Conservation (phyloP, 2,888 invertebrate genomes). For the Drosophila melanosoma region DNA sequence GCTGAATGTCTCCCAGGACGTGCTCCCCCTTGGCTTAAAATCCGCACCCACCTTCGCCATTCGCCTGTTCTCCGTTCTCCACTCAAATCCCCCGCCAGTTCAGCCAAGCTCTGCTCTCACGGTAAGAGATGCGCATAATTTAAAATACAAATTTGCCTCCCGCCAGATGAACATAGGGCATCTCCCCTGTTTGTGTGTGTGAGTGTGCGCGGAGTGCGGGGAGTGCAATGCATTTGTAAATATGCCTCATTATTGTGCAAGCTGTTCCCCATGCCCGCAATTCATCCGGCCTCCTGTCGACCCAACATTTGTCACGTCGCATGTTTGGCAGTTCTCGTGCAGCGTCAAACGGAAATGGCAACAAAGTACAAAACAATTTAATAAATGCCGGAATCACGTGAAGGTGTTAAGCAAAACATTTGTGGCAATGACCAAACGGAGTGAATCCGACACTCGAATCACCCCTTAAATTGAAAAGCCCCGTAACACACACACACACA, state of each 20-base stretch:
- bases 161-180: constrained; percentile 16
- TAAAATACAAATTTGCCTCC: constrained; percentile 74
- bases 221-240: constrained; percentile 68
- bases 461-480: constrained; percentile 42
- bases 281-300: background rate
- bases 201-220: constrained; percentile 1
- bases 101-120: constrained; percentile 8
- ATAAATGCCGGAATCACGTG: constrained; percentile 81
- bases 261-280: background rate
- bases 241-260: constrained; percentile 72
- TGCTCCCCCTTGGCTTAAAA: constrained; percentile 19
- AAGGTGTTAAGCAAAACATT: constrained; percentile 80
- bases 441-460: constrained; percentile 45
- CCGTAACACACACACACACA: background rate
- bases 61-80: background rate
- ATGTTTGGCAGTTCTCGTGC: constrained; percentile 69
- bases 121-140: constrained; percentile 74
- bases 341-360: constrained; percentile 71
- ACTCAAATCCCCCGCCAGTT: background rate
- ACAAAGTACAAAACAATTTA: constrained; percentile 79
- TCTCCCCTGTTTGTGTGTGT: background rate
- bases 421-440: constrained; percentile 53
- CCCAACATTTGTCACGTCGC: constrained; percentile 73
- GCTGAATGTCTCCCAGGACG: constrained; percentile 54
- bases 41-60: background rate